These are phyloP conservation scores for Helostoma temminkii DNA, from an alignment of 2,797 vertebrate species.

Conservation along the genomic window DNA sequence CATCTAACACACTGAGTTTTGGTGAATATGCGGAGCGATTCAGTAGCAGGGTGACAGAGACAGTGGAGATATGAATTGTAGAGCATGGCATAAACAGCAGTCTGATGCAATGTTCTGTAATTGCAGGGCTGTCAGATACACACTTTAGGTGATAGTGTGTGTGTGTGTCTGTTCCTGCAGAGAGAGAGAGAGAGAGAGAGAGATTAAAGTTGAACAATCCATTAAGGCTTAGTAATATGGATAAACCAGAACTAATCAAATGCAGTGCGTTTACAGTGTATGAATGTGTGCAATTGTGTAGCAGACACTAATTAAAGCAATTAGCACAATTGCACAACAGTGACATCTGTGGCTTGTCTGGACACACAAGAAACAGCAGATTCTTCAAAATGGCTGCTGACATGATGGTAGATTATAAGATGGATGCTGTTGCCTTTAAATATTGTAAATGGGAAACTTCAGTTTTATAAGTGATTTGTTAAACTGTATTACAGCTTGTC, in stretches of 20 bases:
- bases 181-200: conserved; percentile 1
- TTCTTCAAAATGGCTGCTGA: conserved; percentile 52
- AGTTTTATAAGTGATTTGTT: neutral
- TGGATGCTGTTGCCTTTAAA: conserved; percentile 37
- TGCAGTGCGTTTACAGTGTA: conserved; percentile 32
- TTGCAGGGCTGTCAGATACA: conserved; percentile 49
- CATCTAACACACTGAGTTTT: conserved; percentile 21
- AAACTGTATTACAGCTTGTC: neutral
- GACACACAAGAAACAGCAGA: conserved; percentile 26
- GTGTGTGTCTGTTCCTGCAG: conserved; percentile 46
- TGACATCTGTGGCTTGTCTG: conserved; percentile 63
- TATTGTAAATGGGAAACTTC: neutral
- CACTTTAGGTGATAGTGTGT: conserved; percentile 34
- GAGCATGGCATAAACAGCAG: conserved; percentile 55
- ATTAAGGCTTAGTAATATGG: conserved; percentile 52
- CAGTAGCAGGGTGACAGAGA: conserved; percentile 11
- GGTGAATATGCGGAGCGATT: conserved; percentile 16
- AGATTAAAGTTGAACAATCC: conserved; percentile 57
- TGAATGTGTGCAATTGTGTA: conserved; percentile 26
- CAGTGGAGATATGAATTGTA: conserved; percentile 39
- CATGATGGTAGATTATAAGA: conserved; percentile 29
- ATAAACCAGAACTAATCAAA: conserved; percentile 54
- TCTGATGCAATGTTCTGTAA: conserved; percentile 74
- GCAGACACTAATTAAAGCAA: conserved; percentile 64
- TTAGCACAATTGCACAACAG: conserved; percentile 61